Percentiles rank a stretch among this genome's conserved stretches.
Conservation (phyloP, 2,888 invertebrate genomes). For the Odontomyia ornata region DNA sequence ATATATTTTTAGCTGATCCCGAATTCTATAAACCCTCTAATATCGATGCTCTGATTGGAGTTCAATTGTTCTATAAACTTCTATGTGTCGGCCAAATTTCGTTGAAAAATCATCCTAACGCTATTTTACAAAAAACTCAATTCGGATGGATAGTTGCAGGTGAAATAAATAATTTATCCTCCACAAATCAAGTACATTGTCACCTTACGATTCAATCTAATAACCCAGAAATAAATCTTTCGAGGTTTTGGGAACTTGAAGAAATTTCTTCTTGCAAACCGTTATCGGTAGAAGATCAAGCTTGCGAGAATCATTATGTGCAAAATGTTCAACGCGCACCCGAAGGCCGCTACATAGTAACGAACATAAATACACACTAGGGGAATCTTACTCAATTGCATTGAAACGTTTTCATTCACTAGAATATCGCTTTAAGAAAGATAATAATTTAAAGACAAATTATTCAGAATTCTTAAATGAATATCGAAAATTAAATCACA, state of each 20-base stretch:
- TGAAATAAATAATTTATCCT: background rate
- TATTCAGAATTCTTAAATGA: background rate
- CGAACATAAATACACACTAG: background rate
- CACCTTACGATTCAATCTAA: background rate
- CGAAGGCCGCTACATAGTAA: background rate
- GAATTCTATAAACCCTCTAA: no score
- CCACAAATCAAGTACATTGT: no score
- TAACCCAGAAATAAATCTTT: no score
- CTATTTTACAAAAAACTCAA: background rate
- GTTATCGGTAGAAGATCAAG: background rate
- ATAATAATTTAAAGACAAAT: background rate
- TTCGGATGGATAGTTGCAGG: background rate
- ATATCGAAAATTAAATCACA: background rate
- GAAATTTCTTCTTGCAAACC: background rate
- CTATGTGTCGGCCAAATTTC: background rate
- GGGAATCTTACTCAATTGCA: constrained; percentile 4
- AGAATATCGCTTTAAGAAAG: background rate
- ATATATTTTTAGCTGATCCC: no score
- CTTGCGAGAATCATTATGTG: background rate
- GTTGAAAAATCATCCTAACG: no score
- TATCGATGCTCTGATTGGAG: background rate
- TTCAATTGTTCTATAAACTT: background rate
- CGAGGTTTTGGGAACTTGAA: constrained; percentile 4
- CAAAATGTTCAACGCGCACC: background rate
- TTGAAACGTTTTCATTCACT: background rate